Conservation (phyloP, 2,113 vertebrate genomes). For the Ameiurus melas region DNA sequence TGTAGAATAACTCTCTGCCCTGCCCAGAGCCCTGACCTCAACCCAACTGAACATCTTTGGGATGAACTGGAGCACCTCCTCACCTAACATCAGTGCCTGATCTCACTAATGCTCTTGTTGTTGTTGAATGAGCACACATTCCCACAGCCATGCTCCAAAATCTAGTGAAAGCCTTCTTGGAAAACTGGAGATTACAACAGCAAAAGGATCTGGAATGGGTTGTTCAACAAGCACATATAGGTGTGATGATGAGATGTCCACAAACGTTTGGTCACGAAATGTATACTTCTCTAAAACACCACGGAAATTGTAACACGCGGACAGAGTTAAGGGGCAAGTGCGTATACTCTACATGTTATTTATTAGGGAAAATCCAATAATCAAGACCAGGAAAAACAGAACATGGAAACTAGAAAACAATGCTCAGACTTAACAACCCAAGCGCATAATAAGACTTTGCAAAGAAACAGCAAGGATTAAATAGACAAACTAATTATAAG, state of each 20-base stretch:
- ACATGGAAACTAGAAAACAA: neutral
- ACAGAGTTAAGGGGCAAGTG: neutral
- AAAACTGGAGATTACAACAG: neutral
- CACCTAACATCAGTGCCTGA: neutral
- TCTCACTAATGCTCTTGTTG: neutral
- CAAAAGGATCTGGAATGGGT: neutral
- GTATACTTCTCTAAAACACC: neutral
- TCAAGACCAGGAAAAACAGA: neutral
- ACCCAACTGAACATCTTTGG: neutral
- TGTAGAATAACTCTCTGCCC: neutral
- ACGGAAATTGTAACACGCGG: neutral
- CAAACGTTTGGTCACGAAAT: neutral
- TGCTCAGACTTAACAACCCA: neutral
- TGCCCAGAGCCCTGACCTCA: neutral
- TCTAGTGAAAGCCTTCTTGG: neutral
- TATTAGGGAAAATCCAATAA: neutral
- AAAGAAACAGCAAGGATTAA: neutral
- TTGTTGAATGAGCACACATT: neutral
- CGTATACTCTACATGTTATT: neutral
- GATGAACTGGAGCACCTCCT: neutral
- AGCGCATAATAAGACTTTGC: neutral
- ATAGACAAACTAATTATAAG: neutral
- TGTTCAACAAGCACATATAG: neutral
- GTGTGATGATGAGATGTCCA: neutral
- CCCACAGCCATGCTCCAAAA: neutral